phyloP scores from a whole-genome alignment of 2,113 vertebrate genomes.

The Procapra przewalskii region DNA sequence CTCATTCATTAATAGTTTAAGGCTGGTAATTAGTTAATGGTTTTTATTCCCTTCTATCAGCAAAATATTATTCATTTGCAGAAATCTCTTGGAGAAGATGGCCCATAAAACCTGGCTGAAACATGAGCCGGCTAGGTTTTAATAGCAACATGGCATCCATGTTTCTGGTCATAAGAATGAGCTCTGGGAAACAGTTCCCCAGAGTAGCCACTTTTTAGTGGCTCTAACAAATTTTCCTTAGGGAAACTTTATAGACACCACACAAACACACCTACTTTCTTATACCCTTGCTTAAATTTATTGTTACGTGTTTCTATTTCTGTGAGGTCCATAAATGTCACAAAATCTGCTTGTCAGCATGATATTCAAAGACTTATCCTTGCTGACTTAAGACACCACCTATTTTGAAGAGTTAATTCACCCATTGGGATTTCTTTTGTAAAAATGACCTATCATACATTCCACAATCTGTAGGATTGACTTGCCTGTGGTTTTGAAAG shows the following conservation, averaged over 20 bases:
- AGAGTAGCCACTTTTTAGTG: not conserved
- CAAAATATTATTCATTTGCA: slow-evolving; percentile 6
- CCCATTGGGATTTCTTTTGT: slow-evolving; percentile 30
- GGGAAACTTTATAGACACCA: not conserved
- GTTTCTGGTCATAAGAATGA: slow-evolving; percentile 22
- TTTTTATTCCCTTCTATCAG: slow-evolving; percentile 3
- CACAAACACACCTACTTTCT: not conserved
- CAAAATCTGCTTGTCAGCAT: slow-evolving; percentile 57
- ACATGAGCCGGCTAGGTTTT: not conserved
- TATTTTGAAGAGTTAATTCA: slow-evolving; percentile 51
- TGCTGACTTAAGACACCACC: slow-evolving; percentile 42
- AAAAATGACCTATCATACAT: slow-evolving; percentile 37
- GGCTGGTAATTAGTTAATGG: not conserved
- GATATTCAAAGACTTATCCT: slow-evolving; percentile 24
- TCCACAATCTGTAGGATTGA: slow-evolving; percentile 41
- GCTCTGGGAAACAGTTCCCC: not conserved
- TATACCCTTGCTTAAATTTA: slow-evolving; percentile 47
- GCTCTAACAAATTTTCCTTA: slow-evolving; percentile 21
- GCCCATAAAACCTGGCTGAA: not conserved
- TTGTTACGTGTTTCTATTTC: slow-evolving; percentile 58
- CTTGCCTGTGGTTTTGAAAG: slow-evolving; percentile 49
- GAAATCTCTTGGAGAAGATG: not conserved
- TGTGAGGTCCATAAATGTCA: slow-evolving; percentile 53
- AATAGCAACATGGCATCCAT: not conserved
- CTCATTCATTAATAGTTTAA: not conserved